Percentiles rank a stretch among this genome's conserved stretches.
Evolutionary conservation across 2,113 vertebrate species (phyloP).

Genomic region (Spermophilus dauricus): DNA sequence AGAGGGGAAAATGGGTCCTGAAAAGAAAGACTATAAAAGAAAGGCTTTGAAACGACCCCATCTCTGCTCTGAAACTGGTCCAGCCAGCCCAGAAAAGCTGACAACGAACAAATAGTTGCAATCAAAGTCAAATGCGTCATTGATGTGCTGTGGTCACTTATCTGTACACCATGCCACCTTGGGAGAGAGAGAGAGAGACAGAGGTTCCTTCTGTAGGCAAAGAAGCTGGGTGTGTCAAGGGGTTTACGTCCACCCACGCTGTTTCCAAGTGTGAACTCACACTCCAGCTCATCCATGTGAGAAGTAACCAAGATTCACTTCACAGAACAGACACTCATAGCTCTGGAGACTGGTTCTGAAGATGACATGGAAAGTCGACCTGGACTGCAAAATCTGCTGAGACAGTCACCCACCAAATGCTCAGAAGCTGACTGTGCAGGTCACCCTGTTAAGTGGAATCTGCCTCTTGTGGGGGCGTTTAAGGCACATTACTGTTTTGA

Average conservation of each 20-base stretch:
- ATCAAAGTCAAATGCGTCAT: background rate
- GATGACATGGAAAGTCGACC: background rate
- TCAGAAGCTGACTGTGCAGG: background rate
- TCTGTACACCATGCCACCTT: background rate
- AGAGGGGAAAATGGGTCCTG: background rate
- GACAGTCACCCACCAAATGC: background rate
- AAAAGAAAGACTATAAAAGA: conserved; percentile 31
- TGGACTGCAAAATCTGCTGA: background rate
- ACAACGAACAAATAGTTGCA: background rate
- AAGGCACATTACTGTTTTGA: background rate
- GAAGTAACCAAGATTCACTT: background rate
- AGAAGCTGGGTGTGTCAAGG: background rate
- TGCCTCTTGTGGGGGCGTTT: background rate
- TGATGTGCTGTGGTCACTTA: background rate
- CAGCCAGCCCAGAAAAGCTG: background rate
- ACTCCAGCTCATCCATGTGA: background rate
- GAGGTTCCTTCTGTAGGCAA: background rate
- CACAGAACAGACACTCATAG: background rate
- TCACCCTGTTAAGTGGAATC: background rate
- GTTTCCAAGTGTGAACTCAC: background rate
- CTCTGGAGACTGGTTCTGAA: background rate
- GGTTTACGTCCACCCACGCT: background rate
- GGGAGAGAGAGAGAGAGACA: background rate
- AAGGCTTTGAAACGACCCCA: background rate
- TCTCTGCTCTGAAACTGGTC: background rate